Conservation (phyloP, 2,888 invertebrate genomes). For the Netelia inedita region DNA sequence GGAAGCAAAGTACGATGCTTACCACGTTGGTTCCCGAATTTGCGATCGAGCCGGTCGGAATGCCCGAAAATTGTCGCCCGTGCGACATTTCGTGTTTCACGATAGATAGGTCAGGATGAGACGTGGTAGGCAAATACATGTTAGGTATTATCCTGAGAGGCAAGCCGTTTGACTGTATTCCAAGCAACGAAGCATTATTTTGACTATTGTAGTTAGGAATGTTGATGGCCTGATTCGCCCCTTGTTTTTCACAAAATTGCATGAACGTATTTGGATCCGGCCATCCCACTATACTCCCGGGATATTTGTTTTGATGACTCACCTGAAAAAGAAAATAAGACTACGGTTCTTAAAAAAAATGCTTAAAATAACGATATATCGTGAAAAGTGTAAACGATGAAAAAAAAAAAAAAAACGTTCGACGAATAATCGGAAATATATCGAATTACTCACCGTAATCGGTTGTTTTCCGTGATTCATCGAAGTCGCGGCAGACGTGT, state of each 20-base stretch:
- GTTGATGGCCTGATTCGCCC: conserved; percentile 81
- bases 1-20: conserved; percentile 17
- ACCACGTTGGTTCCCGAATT: conserved; percentile 56
- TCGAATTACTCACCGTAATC: conserved; percentile 71
- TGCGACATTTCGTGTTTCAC: conserved; percentile 72
- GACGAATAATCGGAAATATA: conserved; percentile 29
- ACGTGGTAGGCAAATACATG: conserved; percentile 77
- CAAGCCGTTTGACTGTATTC: conserved; percentile 79
- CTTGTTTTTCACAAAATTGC: conserved; percentile 81
- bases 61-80: conserved; percentile 71
- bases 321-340: conserved; percentile 71
- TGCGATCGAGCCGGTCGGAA: conserved; percentile 8
- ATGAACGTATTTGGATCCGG: conserved; percentile 81
- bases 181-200: conserved; percentile 78
- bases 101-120: conserved; percentile 74
- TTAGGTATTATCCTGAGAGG: conserved; percentile 81
- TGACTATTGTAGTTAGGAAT: conserved; percentile 82
- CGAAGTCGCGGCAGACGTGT: conserved; percentile 77
- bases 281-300: conserved; percentile 80
- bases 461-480: conserved; percentile 78
- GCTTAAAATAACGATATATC: conserved; percentile 4
- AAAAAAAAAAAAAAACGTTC: not conserved
- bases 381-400: conserved; percentile 11
- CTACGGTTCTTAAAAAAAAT: conserved; percentile 14
- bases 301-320: conserved; percentile 80